These are phyloP conservation scores for Nomada ferruginata DNA, from an alignment of 2,888 invertebrate species.

Conservation along the genomic window DNA sequence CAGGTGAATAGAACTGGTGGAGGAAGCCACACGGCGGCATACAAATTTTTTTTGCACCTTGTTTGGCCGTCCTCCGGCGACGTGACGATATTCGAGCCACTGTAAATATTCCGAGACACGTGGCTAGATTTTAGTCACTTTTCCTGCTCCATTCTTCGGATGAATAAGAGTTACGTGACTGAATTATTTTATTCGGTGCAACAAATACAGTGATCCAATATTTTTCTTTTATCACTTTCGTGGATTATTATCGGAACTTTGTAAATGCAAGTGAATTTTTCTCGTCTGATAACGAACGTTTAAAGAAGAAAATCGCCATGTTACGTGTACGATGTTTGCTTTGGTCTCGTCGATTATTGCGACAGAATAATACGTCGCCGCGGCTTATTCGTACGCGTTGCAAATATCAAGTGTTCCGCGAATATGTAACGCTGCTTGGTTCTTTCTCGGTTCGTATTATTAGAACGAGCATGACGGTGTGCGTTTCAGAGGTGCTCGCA, in stretches of 20 bases:
- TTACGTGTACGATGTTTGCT: neutral
- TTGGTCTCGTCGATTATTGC: slow-evolving; percentile 19
- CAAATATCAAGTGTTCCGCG: slow-evolving; percentile 18
- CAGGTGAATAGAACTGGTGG: slow-evolving; percentile 1
- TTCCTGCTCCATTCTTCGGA: neutral
- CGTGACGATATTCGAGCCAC: slow-evolving; percentile 41
- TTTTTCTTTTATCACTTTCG: neutral
- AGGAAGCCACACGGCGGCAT: slow-evolving; percentile 56
- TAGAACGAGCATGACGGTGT: slow-evolving; percentile 38
- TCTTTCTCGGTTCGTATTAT: slow-evolving; percentile 42
- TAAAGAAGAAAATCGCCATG: neutral
- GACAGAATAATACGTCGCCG: slow-evolving; percentile 17
- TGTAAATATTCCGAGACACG: slow-evolving; percentile 23
- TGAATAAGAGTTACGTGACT: neutral
- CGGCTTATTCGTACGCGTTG: slow-evolving; percentile 2
- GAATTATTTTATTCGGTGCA: neutral
- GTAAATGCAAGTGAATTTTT: too few species aligned
- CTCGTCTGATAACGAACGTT: too few species aligned
- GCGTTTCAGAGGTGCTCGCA: slow-evolving; percentile 30
- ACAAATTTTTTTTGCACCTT: slow-evolving; percentile 54
- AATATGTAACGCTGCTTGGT: slow-evolving; percentile 16
- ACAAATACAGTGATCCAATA: neutral
- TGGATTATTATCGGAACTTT: too few species aligned
- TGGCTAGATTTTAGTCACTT: slow-evolving; percentile 5
- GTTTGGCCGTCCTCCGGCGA: slow-evolving; percentile 25